A percentile compares a stretch with the other conserved stretches of the same genome.
These are phyloP conservation scores for Brachyhypopomus gauderio DNA, from an alignment of 2,113 vertebrate species.

Conservation along the genomic window DNA sequence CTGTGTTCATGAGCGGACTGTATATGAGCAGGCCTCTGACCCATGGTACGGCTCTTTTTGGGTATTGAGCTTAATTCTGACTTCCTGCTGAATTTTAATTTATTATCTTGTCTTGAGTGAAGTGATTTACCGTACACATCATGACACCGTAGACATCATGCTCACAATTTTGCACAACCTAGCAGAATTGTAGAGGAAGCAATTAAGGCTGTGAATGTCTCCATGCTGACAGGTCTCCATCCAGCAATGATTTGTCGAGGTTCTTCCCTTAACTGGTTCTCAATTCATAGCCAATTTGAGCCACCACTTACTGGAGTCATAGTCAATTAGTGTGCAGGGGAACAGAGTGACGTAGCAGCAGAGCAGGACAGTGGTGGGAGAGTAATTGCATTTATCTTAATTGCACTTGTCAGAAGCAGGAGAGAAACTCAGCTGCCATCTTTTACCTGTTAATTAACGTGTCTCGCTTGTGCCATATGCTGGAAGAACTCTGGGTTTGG, in stretches of 20 bases:
- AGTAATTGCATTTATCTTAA: constrained; percentile 41
- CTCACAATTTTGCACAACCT: constrained; percentile 6
- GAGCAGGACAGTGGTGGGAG: background rate
- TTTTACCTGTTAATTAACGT: constrained; percentile 24
- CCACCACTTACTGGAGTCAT: constrained; percentile 14
- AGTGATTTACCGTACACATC: background rate
- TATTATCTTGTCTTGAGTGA: constrained; percentile 8
- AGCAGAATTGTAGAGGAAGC: background rate
- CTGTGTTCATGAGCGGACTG: background rate
- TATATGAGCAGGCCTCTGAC: background rate
- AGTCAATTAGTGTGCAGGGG: constrained; percentile 21
- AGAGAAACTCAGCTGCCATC: constrained; percentile 10
- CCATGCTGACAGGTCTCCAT: background rate
- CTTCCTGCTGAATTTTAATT: background rate
- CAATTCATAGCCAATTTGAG: constrained; percentile 5
- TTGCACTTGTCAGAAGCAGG: constrained; percentile 25
- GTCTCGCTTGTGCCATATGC: constrained; percentile 2
- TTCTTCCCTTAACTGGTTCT: constrained; percentile 21
- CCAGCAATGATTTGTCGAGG: background rate
- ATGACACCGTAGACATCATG: background rate
- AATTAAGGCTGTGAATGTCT: constrained; percentile 1
- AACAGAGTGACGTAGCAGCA: background rate
- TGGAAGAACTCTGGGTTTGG: background rate
- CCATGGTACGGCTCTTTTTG: too few species aligned
- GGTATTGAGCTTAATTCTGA: too few species aligned